Evolutionary conservation across 2,797 vertebrate genomes (phyloP).

Genomic region (Acipenser transmontanus): DNA sequence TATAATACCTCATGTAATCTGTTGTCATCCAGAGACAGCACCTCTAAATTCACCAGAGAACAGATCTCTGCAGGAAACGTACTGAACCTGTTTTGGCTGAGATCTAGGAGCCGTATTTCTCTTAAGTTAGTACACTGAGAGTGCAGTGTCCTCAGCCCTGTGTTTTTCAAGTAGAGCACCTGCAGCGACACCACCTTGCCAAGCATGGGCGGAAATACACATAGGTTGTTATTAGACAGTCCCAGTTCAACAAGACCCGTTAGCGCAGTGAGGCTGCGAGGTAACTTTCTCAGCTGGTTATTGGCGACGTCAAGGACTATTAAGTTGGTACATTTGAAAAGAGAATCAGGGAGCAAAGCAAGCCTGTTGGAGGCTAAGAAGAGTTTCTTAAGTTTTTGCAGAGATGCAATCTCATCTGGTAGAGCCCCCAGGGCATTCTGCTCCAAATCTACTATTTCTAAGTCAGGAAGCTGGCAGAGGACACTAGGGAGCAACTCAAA

Average conservation of each 20-base stretch:
- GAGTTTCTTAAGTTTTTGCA: conserved; percentile 32
- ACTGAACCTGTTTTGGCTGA: conserved; percentile 42
- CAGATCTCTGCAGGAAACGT: conserved; percentile 29
- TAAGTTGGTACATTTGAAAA: conserved; percentile 31
- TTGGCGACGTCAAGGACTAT: conserved; percentile 34
- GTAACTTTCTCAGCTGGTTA: conserved; percentile 32
- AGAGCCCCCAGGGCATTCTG: conserved; percentile 37
- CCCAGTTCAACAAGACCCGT: conserved; percentile 20
- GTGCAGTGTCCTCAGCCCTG: background rate
- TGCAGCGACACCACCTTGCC: conserved; percentile 22
- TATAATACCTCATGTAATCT: conserved; percentile 40
- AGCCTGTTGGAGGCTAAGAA: conserved; percentile 43
- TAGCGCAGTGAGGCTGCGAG: conserved; percentile 21
- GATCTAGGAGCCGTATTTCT: conserved; percentile 28
- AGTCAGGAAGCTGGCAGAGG: conserved; percentile 34
- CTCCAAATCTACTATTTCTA: conserved; percentile 50
- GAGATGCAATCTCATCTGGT: conserved; percentile 36
- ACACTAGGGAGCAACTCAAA: conserved; percentile 40
- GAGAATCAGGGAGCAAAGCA: conserved; percentile 32
- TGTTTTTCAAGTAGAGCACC: conserved; percentile 27
- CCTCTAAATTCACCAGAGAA: conserved; percentile 36
- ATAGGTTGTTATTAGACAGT: conserved; percentile 33
- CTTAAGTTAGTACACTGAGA: conserved; percentile 25
- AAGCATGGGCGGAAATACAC: conserved; percentile 30
- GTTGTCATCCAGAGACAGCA: conserved; percentile 46